These are phyloP conservation scores for Lumbricus terrestris DNA, from an alignment of 2,888 invertebrate genomes.

Conservation along the genomic window DNA sequence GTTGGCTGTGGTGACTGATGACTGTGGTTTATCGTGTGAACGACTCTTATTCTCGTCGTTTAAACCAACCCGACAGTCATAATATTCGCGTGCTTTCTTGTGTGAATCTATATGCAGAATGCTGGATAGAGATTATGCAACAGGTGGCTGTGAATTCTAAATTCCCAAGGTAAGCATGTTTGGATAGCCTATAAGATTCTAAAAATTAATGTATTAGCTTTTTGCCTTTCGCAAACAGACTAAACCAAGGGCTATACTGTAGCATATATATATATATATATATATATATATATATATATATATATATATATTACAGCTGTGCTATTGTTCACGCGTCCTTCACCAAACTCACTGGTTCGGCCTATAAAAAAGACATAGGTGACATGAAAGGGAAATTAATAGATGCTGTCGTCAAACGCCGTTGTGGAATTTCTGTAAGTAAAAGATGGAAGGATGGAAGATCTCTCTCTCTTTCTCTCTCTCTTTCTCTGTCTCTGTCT, in stretches of 20 bases:
- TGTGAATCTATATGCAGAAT: neutral
- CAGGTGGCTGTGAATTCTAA: constrained; percentile 4
- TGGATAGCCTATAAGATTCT: no score
- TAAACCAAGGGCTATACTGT: neutral
- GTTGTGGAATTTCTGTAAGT: neutral
- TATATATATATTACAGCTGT: no score
- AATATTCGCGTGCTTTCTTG: neutral
- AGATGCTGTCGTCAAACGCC: neutral
- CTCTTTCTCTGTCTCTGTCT: no score
- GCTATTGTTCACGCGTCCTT: no score
- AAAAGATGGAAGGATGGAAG: neutral
- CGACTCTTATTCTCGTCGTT: neutral
- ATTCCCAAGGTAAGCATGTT: constrained; percentile 7
- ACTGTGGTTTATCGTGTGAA: neutral
- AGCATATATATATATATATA: no score
- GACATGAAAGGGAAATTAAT: neutral
- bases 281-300: no score
- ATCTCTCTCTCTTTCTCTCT: no score
- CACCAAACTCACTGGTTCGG: no score
- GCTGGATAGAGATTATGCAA: neutral
- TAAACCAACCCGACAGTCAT: neutral
- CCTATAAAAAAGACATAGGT: no score
- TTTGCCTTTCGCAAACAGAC: neutral
- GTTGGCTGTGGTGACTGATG: neutral
- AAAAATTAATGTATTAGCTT: neutral